Conservation (phyloP, 1,140 invertebrate species). For the Trichogramma pretiosum region DNA sequence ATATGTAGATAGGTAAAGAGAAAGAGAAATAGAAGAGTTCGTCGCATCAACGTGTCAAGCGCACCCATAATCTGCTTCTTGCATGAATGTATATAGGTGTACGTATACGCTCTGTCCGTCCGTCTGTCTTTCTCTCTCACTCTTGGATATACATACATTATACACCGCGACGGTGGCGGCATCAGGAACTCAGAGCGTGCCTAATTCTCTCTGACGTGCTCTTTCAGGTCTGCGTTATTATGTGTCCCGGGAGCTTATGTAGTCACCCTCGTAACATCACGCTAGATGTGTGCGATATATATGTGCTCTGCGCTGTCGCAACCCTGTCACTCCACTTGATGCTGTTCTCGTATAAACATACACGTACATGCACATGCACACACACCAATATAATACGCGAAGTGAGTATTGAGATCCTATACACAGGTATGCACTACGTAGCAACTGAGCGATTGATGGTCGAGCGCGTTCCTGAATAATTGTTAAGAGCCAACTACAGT, state of each 20-base stretch:
- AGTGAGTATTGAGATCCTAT: too few relatives aligned
- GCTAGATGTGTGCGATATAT: too few relatives aligned
- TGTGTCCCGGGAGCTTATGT: conserved; percentile 19
- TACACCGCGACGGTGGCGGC: too few relatives aligned
- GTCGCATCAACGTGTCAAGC: conserved; percentile 32
- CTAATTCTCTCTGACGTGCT: conserved; percentile 32
- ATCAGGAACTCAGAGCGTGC: conserved; percentile 21
- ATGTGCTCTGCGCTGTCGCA: not conserved
- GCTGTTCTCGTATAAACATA: not conserved
- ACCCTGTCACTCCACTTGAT: not conserved
- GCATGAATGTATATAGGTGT: too few relatives aligned
- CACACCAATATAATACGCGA: not conserved
- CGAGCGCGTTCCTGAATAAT: conserved; percentile 11
- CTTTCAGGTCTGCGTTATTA: conserved; percentile 29
- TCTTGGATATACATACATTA: too few relatives aligned
- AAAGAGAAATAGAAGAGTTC: too few relatives aligned
- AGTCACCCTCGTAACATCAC: too few relatives aligned
- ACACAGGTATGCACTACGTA: too few relatives aligned
- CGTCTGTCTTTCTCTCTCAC: too few relatives aligned
- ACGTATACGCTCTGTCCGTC: too few relatives aligned
- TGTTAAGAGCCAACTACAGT: conserved; percentile 16
- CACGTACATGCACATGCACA: not conserved
- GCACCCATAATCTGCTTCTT: conserved; percentile 30
- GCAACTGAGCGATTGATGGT: conserved; percentile 18
- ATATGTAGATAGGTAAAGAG: too few relatives aligned